Evolutionary conservation across 2,888 invertebrate species (phyloP).

Genomic region (Dicyrtoma fusca): DNA sequence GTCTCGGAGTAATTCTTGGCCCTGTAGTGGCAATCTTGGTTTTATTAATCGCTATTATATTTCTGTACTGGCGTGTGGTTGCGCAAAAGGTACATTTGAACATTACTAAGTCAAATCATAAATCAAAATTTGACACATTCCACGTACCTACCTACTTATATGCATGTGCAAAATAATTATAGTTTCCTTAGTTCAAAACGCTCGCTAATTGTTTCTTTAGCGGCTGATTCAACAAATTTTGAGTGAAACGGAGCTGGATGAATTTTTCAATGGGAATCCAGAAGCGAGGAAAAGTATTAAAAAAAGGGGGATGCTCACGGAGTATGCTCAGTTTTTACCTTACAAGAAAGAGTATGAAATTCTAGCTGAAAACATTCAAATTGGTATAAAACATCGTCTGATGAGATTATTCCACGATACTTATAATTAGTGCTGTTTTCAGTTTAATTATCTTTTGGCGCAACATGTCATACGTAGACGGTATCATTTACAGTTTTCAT

Average conservation of each 20-base stretch:
- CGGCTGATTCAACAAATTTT: conserved; percentile 38
- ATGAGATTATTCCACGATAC: too few species aligned
- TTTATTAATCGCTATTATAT: conserved; percentile 24
- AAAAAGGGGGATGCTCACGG: conserved; percentile 40
- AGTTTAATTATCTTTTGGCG: too few species aligned
- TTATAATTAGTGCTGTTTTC: too few species aligned
- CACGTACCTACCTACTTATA: too few species aligned
- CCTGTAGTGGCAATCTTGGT: conserved; percentile 37
- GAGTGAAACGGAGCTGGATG: conserved; percentile 47
- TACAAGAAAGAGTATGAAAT: conserved; percentile 50
- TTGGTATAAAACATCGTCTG: too few species aligned
- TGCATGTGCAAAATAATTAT: too few species aligned
- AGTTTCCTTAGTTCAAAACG: too few species aligned
- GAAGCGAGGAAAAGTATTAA: conserved; percentile 39
- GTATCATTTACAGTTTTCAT: too few species aligned
- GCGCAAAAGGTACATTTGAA: conserved; percentile 15
- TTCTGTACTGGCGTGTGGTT: not conserved
- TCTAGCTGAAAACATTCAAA: conserved; percentile 40
- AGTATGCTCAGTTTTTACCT: conserved; percentile 42
- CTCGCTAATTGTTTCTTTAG: not conserved
- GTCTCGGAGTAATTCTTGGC: conserved; percentile 35
- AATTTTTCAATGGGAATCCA: conserved; percentile 49
- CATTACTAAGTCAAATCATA: too few species aligned
- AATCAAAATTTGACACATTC: too few species aligned
- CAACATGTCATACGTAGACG: too few species aligned